These are phyloP conservation scores for Odobenus rosmarus DNA, from an alignment of 2,113 vertebrate species.

Conservation along the genomic window DNA sequence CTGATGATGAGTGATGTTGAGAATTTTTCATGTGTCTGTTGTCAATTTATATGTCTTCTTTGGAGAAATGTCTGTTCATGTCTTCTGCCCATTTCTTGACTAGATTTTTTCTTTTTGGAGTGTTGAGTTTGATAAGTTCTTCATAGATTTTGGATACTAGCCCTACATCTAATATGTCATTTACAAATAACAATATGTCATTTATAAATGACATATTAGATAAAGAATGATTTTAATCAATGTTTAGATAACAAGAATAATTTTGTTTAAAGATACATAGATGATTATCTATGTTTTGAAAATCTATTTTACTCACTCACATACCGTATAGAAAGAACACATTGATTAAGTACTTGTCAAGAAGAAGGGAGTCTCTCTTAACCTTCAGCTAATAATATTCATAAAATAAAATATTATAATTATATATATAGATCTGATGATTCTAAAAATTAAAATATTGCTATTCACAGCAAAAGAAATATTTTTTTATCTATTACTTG, in stretches of 20 bases:
- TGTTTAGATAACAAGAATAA: background rate
- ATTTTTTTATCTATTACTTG: background rate
- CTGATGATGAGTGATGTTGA: no score
- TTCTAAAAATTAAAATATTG: constrained; percentile 11
- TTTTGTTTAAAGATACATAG: background rate
- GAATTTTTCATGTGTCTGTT: no score
- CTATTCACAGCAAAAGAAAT: background rate
- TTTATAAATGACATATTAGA: no score
- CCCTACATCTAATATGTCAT: no score
- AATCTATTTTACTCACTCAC: background rate
- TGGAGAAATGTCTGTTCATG: no score
- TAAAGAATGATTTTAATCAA: background rate
- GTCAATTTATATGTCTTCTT: no score
- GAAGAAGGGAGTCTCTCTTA: background rate
- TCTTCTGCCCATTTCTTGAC: no score
- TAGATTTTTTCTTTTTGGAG: no score
- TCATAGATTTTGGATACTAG: no score
- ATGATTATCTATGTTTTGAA: background rate
- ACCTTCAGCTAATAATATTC: background rate
- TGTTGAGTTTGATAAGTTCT: no score
- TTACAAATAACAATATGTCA: no score
- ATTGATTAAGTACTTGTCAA: background rate
- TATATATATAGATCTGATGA: background rate
- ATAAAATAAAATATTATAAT: background rate
- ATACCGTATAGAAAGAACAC: background rate